Percentiles rank a stretch among this genome's conserved stretches.
phyloP scores from a whole-genome alignment of 2,113 vertebrate species.

The Lota lota region DNA sequence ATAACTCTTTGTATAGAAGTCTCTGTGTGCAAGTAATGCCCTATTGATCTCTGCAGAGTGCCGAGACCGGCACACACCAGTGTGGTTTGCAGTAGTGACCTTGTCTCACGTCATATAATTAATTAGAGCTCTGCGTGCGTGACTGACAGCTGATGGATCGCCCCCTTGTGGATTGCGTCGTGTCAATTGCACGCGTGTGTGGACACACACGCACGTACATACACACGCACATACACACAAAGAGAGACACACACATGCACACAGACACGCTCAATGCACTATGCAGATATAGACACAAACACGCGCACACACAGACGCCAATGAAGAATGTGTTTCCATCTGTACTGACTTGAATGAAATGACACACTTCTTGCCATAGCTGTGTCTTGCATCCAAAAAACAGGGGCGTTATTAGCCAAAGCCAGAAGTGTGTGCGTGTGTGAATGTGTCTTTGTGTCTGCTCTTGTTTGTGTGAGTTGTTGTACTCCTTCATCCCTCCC shows the following conservation, averaged over 20 bases:
- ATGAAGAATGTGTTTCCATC: background rate
- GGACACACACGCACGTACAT: slow-evolving; percentile 11
- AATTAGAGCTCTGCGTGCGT: slow-evolving; percentile 71
- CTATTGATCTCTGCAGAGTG: slow-evolving; percentile 67
- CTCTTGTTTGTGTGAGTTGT: background rate
- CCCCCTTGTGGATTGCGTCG: slow-evolving; percentile 67
- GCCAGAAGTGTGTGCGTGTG: background rate
- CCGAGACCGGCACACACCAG: slow-evolving; percentile 40
- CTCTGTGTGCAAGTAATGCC: slow-evolving; percentile 53
- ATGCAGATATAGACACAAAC: background rate
- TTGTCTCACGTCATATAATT: slow-evolving; percentile 69
- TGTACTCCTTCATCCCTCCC: slow-evolving; percentile 23
- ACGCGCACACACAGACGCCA: background rate
- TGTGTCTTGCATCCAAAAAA: slow-evolving; percentile 2
- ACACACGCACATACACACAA: slow-evolving; percentile 25
- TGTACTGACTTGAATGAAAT: slow-evolving; percentile 24
- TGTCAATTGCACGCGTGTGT: slow-evolving; percentile 37
- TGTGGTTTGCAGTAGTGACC: slow-evolving; percentile 54
- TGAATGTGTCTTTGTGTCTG: background rate
- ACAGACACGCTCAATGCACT: background rate
- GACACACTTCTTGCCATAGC: background rate
- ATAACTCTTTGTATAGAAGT: slow-evolving; percentile 62
- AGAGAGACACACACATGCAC: slow-evolving; percentile 4
- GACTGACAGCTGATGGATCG: slow-evolving; percentile 68
- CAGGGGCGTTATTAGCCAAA: slow-evolving; percentile 5